Evolutionary conservation across 2,113 vertebrate genomes (phyloP), one percentile per base, ranked within the genome.

Genomic region (Taurulus bubalis): DNA sequence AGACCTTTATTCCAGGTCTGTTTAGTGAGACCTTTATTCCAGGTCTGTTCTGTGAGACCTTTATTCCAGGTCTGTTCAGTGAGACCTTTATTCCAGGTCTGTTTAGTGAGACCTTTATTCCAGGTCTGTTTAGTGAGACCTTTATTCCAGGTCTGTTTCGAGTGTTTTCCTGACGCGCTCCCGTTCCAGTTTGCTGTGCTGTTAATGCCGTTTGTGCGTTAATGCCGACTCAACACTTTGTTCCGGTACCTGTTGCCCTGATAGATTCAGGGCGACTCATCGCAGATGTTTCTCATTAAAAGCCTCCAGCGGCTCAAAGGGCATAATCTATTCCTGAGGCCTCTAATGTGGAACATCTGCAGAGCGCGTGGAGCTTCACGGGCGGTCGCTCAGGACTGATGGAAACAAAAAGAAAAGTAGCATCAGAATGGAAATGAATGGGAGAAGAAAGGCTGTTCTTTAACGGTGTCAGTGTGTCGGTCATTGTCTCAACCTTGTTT

Each of bases 281-380:
- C 22, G 26, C 72, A 64, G 45, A 63, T 74, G 71, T 36, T 60
- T 51, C 45, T 64, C 45, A 51, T 74, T 74, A 74, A 63, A 36
- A 20, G 30, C 20, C n/a, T 63, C 45, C 59, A 51, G 59, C 36
- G 30, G 71, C 42, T 51, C 58, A 74, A 36, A 74, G 42, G 58
- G 58, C 58, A 36, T 49, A 24, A 74, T 49, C 2, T 63, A 51
- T 49, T 74, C 30, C 22, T 73, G 18, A 24, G 15, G 34, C n/a
- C 42, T 71, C 28, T 40, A 71, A 58, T 71, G 69, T 75, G 32
- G 36, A 75, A 75, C 72, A 75, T 38, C 30, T 64, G 59, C 59
- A 36, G 72, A 51, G 51, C 38, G 49, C 20, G 49, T 28, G 45
- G n/a, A 16, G n/a, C 53, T 38, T 55, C 8, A 38, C 8, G 36